Evolutionary conservation across 1,140 invertebrate genomes (phyloP).

Genomic region (Panulirus ornatus): DNA sequence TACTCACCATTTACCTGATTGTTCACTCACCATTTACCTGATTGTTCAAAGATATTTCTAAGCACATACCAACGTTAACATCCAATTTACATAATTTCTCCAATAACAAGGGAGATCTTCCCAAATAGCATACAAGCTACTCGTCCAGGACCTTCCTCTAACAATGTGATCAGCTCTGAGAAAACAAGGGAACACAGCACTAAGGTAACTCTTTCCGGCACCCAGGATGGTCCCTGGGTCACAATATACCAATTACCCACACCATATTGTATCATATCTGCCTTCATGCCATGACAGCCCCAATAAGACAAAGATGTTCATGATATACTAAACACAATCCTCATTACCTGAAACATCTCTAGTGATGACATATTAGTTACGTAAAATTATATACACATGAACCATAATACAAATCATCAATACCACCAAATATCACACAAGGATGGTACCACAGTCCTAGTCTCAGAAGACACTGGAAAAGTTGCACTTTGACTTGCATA

Average conservation of each 20-base stretch:
- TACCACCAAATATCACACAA: conserved; percentile 26
- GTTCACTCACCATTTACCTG: no score
- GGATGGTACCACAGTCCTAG: neutral
- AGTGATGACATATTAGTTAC: no score
- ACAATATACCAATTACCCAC: no score
- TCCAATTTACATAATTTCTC: neutral
- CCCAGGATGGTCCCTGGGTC: no score
- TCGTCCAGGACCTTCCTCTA: neutral
- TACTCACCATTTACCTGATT: no score
- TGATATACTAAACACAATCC: neutral
- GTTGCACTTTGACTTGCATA: conserved; percentile 22
- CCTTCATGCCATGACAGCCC: no score
- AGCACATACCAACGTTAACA: neutral
- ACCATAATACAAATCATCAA: conserved; percentile 35
- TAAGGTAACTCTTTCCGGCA: no score
- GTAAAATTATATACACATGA: no score
- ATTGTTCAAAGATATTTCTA: neutral
- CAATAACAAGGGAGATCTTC: neutral
- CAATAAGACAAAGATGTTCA: no score
- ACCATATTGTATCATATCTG: no score
- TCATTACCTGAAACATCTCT: neutral
- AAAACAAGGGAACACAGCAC: no score
- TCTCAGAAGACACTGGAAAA: conserved; percentile 11
- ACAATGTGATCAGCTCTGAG: no score
- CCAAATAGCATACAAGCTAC: neutral